Conservation (phyloP, 2,113 vertebrate genomes). For the Tonatia bakeri region DNA sequence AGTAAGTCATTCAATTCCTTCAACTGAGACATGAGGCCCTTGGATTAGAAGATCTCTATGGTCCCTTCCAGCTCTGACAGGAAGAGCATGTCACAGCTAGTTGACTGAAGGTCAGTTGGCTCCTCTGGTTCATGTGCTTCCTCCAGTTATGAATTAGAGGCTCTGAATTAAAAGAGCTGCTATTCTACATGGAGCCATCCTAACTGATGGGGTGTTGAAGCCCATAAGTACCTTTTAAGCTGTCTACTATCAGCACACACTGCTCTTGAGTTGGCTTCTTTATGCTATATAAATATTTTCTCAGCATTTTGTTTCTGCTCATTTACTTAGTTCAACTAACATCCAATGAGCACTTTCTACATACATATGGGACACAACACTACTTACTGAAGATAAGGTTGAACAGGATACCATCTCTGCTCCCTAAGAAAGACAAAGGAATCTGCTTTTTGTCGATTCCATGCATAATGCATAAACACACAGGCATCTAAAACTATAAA, state of each 20-base stretch:
- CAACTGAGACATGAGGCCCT: background rate
- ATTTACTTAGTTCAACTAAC: background rate
- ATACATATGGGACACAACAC: background rate
- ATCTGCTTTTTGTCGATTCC: background rate
- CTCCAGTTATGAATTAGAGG: background rate
- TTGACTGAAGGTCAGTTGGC: background rate
- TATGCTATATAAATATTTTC: background rate
- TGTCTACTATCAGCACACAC: background rate
- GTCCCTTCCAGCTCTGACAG: background rate
- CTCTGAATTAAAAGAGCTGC: background rate
- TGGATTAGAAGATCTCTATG: background rate
- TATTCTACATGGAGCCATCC: background rate
- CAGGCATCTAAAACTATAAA: background rate
- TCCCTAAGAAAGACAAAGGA: background rate
- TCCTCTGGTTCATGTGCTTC: background rate
- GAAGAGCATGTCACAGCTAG: background rate
- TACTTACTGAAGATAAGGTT: background rate
- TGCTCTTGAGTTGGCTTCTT: background rate
- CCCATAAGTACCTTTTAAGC: background rate
- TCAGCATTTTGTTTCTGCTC: background rate
- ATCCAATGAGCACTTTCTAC: background rate
- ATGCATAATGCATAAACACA: background rate
- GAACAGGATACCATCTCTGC: background rate
- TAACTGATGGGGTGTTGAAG: background rate
- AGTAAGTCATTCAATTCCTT: conserved; percentile 6